These are phyloP conservation scores for Atethmia centrago DNA, from an alignment of 2,888 invertebrate species.

Conservation along the genomic window DNA sequence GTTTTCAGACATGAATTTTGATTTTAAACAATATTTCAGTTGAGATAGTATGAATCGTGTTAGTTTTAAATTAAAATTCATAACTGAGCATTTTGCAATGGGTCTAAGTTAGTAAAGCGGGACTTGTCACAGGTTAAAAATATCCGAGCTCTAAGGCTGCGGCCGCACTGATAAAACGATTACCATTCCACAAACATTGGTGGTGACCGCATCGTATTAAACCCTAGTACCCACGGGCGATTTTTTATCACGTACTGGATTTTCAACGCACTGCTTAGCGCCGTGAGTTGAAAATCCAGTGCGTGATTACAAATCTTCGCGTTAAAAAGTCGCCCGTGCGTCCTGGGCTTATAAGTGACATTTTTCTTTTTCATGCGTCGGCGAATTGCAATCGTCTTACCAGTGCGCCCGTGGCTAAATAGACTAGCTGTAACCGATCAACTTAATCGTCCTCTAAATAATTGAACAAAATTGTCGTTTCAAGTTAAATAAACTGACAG, in stretches of 20 bases:
- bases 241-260: not conserved
- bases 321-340: not conserved
- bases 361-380: not conserved
- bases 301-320: not conserved
- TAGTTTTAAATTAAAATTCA: constrained; percentile 13
- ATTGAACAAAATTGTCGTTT: constrained; percentile 12
- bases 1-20: not conserved
- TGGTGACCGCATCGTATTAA: not conserved
- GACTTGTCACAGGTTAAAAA: not conserved
- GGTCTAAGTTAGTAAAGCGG: not conserved
- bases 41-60: not conserved
- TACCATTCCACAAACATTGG: not conserved
- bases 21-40: not conserved
- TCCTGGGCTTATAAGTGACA: not conserved
- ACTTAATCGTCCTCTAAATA: constrained; percentile 10
- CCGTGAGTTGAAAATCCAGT: not conserved
- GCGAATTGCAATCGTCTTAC: too few species aligned
- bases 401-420: not conserved
- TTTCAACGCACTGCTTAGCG: not conserved
- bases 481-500: not conserved
- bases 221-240: too few species aligned
- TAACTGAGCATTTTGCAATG: not conserved
- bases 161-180: not conserved
- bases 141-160: not conserved
- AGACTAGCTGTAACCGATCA: constrained; percentile 7